Evolutionary conservation across 2,888 invertebrate genomes (phyloP), one percentile per base, ranked within the genome.

Genomic region (Melanostoma scalare): DNA sequence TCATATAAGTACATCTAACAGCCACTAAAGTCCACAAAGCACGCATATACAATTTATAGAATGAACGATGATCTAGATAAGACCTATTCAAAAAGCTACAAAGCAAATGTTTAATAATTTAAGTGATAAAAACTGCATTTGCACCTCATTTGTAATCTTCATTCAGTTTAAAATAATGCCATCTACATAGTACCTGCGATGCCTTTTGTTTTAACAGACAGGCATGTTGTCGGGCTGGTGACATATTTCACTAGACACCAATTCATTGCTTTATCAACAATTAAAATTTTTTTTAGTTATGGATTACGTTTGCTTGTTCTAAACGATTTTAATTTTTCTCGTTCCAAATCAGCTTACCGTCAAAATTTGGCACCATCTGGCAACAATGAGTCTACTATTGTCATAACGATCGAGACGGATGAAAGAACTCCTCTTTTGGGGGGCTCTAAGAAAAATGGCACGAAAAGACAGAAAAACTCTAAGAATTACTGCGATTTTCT

Each of bases 371-470:
- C 36, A 4, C 3, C 53, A 20, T 20, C 20, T 2, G 20, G 67
- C 42, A 31, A 56, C 52, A 73, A 80, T 36, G 76, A 79, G n/a
- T 77, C 86, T 8, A 50, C 67, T 48, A 86, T 71, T 60, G 42
- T 78, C 10, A 68, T 88, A 52, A 55, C 67, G 31, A 86, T 87
- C 48, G 87, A 88, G 68, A 76, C 86, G 33, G 76, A 86, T 74
- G 88, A 88, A 77, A 86, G 72, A 1, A 87, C 87, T 4, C 87
- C 87, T 9, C 87, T 88, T 9, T 79, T 88, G 61, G 67, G 73
- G 46, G 82, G 78, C 48, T 10, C 60, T 36, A 33, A 61, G 50
- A 60, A 46, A 20, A 20, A 20, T 20, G 20, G 20, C 20, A 20
- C n/a, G 3, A n/a, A 4, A 46, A 9, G 10, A 46, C n/a, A 46